A percentile compares a stretch with the other conserved stretches of the same genome.
These are phyloP conservation scores for Allolobophora icterica DNA, from an alignment of 2,888 invertebrate genomes.

Conservation along the genomic window DNA sequence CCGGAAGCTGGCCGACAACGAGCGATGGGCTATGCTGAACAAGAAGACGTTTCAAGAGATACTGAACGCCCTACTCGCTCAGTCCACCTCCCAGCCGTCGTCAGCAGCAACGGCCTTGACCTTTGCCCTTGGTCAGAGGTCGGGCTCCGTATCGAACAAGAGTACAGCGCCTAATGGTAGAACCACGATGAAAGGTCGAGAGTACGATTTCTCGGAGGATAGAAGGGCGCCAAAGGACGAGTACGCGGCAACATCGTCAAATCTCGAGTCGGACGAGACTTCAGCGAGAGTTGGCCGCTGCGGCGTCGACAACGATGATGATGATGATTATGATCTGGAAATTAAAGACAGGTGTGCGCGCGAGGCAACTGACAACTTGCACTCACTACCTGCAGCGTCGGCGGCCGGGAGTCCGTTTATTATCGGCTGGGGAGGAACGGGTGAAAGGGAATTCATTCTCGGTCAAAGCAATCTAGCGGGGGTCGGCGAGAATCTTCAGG, in stretches of 20 bases:
- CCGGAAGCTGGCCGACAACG: constrained; percentile 25
- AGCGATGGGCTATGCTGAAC: constrained; percentile 37
- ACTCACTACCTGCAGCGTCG: neutral
- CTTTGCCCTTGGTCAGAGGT: neutral
- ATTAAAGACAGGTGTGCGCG: constrained; percentile 7
- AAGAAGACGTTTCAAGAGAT: constrained; percentile 37
- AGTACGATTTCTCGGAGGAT: neutral
- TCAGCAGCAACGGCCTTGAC: constrained; percentile 3
- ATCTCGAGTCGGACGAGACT: constrained; percentile 26
- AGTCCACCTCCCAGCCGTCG: neutral
- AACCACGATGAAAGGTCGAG: neutral
- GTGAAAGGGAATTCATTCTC: neutral
- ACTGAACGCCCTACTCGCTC: constrained; percentile 32
- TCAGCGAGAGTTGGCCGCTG: neutral
- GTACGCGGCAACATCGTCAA: neutral
- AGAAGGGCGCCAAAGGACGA: neutral
- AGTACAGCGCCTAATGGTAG: neutral
- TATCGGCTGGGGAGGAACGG: neutral
- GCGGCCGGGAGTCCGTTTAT: neutral
- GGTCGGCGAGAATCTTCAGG: neutral
- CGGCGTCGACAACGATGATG: neutral
- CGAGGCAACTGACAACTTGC: neutral
- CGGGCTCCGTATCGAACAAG: neutral
- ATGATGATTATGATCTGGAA: neutral
- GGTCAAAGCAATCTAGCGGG: neutral